Conservation (phyloP, 2,888 invertebrate genomes). For the Chloroclysta siterata region DNA sequence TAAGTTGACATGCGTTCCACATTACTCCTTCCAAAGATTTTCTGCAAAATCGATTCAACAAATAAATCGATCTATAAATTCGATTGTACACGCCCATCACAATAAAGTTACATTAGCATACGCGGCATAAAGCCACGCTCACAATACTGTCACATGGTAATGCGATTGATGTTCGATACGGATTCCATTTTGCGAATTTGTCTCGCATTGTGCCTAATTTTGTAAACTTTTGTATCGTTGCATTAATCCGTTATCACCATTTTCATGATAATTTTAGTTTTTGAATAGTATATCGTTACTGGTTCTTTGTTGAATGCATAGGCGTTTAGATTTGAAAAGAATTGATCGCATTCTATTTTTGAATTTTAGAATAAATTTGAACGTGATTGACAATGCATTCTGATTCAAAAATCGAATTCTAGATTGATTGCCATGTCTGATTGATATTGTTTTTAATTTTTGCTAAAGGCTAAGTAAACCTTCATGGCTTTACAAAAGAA, state of each 20-base stretch:
- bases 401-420: slow-evolving; percentile 8
- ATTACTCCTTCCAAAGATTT: slow-evolving; percentile 50
- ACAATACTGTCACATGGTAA: slow-evolving; percentile 66
- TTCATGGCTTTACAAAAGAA: no score
- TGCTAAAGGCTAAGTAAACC: no score
- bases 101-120: slow-evolving; percentile 66
- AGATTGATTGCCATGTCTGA: background rate
- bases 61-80: slow-evolving; percentile 51
- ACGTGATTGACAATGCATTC: slow-evolving; percentile 21
- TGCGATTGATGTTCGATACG: slow-evolving; percentile 67
- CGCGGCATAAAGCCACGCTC: slow-evolving; percentile 46
- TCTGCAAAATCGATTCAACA: slow-evolving; percentile 55
- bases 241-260: slow-evolving; percentile 76
- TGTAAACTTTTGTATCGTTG: slow-evolving; percentile 48
- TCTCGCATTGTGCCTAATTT: slow-evolving; percentile 68
- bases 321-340: slow-evolving; percentile 32
- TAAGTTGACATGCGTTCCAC: slow-evolving; percentile 37
- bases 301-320: slow-evolving; percentile 48
- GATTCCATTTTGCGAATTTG: slow-evolving; percentile 74
- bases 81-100: slow-evolving; percentile 56
- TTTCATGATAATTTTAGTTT: slow-evolving; percentile 70
- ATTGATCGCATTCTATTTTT: slow-evolving; percentile 28
- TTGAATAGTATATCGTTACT: slow-evolving; percentile 42
- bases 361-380: slow-evolving; percentile 11
- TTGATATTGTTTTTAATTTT: background rate